Conservation (phyloP, 2,888 invertebrate genomes). For the Malthinus flaveolus region DNA sequence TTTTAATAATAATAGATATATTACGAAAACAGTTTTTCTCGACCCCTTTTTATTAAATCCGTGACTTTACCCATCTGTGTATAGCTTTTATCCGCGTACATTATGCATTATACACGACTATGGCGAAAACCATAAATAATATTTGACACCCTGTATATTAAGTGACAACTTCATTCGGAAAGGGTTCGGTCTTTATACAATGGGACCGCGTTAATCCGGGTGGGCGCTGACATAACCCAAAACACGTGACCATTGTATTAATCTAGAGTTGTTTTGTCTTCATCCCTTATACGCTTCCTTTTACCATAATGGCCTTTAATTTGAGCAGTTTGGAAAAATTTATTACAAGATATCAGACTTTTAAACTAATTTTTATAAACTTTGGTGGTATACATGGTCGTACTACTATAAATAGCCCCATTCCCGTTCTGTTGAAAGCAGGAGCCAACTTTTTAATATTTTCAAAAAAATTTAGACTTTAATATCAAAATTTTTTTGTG, state of each 20-base stretch:
- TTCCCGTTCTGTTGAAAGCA: too few species aligned
- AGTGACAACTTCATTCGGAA: conserved; percentile 48
- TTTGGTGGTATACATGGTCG: too few species aligned
- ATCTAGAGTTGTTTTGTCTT: conserved; percentile 31
- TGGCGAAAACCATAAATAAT: conserved; percentile 35
- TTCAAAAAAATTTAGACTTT: too few species aligned
- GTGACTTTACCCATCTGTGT: conserved; percentile 32
- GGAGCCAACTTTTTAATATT: too few species aligned
- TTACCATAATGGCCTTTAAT: too few species aligned
- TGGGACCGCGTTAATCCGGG: conserved; percentile 43
- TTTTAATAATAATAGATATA: too few species aligned
- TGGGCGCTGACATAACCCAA: conserved; percentile 42
- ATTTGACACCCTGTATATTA: conserved; percentile 32
- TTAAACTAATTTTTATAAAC: too few species aligned
- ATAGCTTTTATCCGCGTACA: conserved; percentile 21
- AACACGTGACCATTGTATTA: conserved; percentile 47
- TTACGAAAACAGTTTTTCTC: conserved; percentile 9
- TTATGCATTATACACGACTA: conserved; percentile 25
- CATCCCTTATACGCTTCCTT: not conserved
- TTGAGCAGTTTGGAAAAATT: too few species aligned
- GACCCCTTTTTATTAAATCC: conserved; percentile 22
- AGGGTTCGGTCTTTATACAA: conserved; percentile 43
- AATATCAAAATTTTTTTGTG: too few species aligned
- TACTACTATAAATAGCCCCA: too few species aligned
- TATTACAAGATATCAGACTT: too few species aligned